Conservation (phyloP, 2,797 vertebrate genomes). For the Atherinosoma microstoma region DNA sequence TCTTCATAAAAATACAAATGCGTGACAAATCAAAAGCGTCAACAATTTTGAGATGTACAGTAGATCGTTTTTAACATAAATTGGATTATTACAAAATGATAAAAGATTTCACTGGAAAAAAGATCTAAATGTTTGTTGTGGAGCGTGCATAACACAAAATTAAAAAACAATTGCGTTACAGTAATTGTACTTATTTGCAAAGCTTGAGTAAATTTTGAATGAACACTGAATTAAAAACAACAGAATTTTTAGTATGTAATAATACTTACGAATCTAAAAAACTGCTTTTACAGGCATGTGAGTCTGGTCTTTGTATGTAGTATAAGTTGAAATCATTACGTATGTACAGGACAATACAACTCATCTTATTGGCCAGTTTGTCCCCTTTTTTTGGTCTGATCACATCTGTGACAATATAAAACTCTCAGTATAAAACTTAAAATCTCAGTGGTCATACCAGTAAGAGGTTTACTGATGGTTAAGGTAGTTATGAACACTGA, state of each 20-base stretch:
- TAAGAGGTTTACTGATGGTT: slow-evolving; percentile 9
- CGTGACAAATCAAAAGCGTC: slow-evolving; percentile 59
- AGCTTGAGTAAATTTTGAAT: slow-evolving; percentile 44
- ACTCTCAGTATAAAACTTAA: slow-evolving; percentile 21
- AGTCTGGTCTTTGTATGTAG: slow-evolving; percentile 42
- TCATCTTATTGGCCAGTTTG: slow-evolving; percentile 34
- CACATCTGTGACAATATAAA: slow-evolving; percentile 35
- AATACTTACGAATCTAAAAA: slow-evolving; percentile 10
- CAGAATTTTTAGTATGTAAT: slow-evolving; percentile 39
- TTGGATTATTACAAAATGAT: slow-evolving; percentile 48
- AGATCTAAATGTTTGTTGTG: slow-evolving; percentile 41
- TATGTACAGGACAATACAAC: slow-evolving; percentile 45
- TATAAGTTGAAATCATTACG: slow-evolving; percentile 24
- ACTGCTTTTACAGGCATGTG: slow-evolving; percentile 10
- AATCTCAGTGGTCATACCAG: slow-evolving; percentile 3
- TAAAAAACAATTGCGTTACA: slow-evolving; percentile 21
- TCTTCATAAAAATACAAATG: slow-evolving; percentile 67
- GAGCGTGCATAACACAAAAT: slow-evolving; percentile 23
- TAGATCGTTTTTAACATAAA: slow-evolving; percentile 49
- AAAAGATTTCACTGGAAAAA: slow-evolving; percentile 44
- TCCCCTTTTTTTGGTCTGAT: slow-evolving; percentile 58
- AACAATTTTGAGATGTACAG: slow-evolving; percentile 51
- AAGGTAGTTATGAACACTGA: slow-evolving; percentile 36
- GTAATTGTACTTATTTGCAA: slow-evolving; percentile 37
- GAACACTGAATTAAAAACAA: slow-evolving; percentile 38